Base-by-base conservation (phyloP, 2,113 vertebrate genomes). In the Dendropsophus ebraccatus region DNA sequence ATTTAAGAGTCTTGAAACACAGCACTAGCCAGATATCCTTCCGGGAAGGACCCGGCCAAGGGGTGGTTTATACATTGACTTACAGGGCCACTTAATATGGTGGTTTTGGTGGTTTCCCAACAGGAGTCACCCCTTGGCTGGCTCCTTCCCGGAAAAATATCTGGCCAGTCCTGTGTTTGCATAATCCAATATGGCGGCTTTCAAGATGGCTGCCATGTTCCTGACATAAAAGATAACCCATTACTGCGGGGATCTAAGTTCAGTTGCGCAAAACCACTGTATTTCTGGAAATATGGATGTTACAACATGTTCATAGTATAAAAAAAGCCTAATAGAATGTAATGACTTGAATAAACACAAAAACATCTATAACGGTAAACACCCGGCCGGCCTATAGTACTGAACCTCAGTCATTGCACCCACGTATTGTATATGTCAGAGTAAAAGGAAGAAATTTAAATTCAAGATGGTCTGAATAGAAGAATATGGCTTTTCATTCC, bases 371-470 rank as follows among this genome's bases (percentile, higher is more conserved):
- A 30, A 77, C 52, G 54, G 28, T 77, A 47, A 74, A 25, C n/a
- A 28, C 23, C 23, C 30, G 13, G 17, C 9, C 73, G 16, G 12
- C 49, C 16, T 76, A 5, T 0, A 19, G 19, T 13, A 77, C 6
- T 11, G n/a, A 28, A 47, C 56, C 23, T 62, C 23, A 25, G 30
- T 13, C 35, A 45, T 62, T 80, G 37, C 17, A 2, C 13, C 13
- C 23, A 41, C 14, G 12, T 52, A 70, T n/a, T 8, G 12, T 52
- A 70, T n/a, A 35, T 14, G 35, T n/a, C 52, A 58, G 30, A n/a
- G 6, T 49, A 10, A 14, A 47, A 62, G 83, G 0, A 52, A 85
- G 23, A 30, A 79, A 70, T 79, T 25, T 79, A 85, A 69, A 78
- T 67, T 69, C 14, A 45, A 69, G 62, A 69, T 21, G 30, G 32